A percentile compares a stretch with the other conserved stretches of the same genome.
Evolutionary conservation across 2,113 vertebrate species (phyloP).

Genomic region (Chitala chitala): DNA sequence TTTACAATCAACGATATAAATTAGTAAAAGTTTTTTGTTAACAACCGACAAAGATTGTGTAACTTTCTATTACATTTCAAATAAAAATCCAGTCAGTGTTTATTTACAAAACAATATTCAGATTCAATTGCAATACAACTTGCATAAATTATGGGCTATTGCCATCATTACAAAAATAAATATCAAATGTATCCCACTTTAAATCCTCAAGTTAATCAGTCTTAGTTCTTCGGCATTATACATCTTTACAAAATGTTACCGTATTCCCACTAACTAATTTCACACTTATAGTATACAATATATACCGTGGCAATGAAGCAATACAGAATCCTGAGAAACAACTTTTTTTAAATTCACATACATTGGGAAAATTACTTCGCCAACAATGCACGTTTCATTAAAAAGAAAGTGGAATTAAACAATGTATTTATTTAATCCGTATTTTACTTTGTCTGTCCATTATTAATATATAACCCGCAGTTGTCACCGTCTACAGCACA

Average conservation of each 20-base stretch:
- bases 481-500: conserved; percentile 75
- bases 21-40: conserved; percentile 94
- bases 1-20: conserved; percentile 99
- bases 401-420: conserved; percentile 54
- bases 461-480: conserved; percentile 64
- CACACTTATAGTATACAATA: conserved; percentile 74
- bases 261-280: conserved; percentile 73
- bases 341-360: conserved; percentile 82
- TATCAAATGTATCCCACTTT: conserved; percentile 99
- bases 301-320: conserved; percentile 89
- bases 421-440: conserved; percentile 26
- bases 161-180: conserved; percentile 99
- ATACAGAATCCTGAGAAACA: conserved; percentile 94
- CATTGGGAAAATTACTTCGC: conserved; percentile 75
- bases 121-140: conserved; percentile 99
- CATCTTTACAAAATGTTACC: conserved; percentile 77
- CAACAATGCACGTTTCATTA: conserved; percentile 69
- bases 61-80: conserved; percentile 82
- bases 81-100: conserved; percentile 92
- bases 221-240: conserved; percentile 75
- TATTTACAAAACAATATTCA: conserved; percentile 94
- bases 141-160: conserved; percentile 98
- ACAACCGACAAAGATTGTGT: conserved; percentile 84
- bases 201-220: conserved; percentile 85
- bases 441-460: conserved; percentile 57